Conservation (phyloP, 2,888 invertebrate species). For the Ophion obscuratus region DNA sequence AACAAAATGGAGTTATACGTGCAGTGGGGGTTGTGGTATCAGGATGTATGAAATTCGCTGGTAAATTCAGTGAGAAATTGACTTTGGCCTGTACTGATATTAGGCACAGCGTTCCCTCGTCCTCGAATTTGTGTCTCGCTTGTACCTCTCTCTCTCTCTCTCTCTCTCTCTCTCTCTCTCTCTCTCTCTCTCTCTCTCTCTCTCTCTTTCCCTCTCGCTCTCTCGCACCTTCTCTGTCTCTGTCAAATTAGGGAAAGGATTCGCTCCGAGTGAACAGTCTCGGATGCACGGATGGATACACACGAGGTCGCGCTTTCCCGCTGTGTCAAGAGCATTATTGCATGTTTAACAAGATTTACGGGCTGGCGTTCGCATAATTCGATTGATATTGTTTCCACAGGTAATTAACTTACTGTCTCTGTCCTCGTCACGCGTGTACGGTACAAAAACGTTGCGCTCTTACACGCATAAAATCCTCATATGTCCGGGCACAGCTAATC, state of each 20-base stretch:
- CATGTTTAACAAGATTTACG: constrained; percentile 73
- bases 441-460: constrained; percentile 15
- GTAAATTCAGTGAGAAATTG: constrained; percentile 62
- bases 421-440: constrained; percentile 45
- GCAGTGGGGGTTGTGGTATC: background rate
- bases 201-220: background rate
- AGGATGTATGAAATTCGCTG: constrained; percentile 48
- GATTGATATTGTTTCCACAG: constrained; percentile 76
- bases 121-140: constrained; percentile 24
- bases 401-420: constrained; percentile 73
- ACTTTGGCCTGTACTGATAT: constrained; percentile 49
- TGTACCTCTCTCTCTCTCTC: background rate
- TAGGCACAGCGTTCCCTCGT: constrained; percentile 49
- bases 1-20: constrained; percentile 26
- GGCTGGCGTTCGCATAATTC: constrained; percentile 73
- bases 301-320: constrained; percentile 51
- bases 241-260: constrained; percentile 29
- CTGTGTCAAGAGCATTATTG: constrained; percentile 68
- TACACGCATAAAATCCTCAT: constrained; percentile 20
- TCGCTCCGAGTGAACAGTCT: constrained; percentile 44
- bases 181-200: background rate
- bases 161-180: background rate
- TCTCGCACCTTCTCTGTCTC: background rate
- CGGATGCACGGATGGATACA: constrained; percentile 58
- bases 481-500: constrained; percentile 2